phyloP scores from a whole-genome alignment of 1,140 invertebrate genomes.

The Choristoneura fumiferana region DNA sequence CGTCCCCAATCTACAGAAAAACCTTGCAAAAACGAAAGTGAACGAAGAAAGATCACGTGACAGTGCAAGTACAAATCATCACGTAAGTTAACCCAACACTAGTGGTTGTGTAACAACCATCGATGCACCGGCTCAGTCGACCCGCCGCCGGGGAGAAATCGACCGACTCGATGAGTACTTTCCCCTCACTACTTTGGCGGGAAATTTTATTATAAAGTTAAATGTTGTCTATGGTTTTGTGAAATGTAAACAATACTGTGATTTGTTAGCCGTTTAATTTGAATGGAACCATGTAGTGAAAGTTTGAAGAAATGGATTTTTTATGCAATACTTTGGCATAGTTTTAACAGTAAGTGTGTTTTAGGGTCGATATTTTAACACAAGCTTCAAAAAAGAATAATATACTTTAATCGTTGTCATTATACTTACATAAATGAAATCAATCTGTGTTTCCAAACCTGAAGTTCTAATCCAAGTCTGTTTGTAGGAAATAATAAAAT shows the following conservation, averaged over 20 bases:
- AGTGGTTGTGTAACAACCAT: constrained; percentile 36
- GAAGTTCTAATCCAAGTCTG: too few relatives aligned
- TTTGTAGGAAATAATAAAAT: too few relatives aligned
- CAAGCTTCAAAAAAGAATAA: too few relatives aligned
- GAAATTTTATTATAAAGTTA: constrained; percentile 28
- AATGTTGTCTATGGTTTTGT: constrained; percentile 23
- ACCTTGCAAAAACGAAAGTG: constrained; percentile 14
- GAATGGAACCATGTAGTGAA: neutral
- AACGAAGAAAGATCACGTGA: constrained; percentile 24
- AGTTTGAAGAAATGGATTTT: neutral
- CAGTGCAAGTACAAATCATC: constrained; percentile 25
- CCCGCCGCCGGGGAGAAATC: constrained; percentile 51
- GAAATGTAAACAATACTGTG: neutral
- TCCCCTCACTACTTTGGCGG: constrained; percentile 44
- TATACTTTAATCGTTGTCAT: too few relatives aligned
- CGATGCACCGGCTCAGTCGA: constrained; percentile 42
- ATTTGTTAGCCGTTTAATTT: neutral
- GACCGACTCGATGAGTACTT: constrained; percentile 43
- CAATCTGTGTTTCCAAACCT: too few relatives aligned
- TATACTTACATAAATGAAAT: too few relatives aligned
- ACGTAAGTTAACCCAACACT: constrained; percentile 14
- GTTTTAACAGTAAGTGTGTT: neutral
- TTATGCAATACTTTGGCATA: neutral
- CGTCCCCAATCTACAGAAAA: neutral
- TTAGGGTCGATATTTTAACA: neutral